A percentile compares a stretch with the other conserved stretches of the same genome.
These are phyloP conservation scores for Cuniculus paca DNA, from an alignment of 2,797 vertebrate species.

Conservation along the genomic window DNA sequence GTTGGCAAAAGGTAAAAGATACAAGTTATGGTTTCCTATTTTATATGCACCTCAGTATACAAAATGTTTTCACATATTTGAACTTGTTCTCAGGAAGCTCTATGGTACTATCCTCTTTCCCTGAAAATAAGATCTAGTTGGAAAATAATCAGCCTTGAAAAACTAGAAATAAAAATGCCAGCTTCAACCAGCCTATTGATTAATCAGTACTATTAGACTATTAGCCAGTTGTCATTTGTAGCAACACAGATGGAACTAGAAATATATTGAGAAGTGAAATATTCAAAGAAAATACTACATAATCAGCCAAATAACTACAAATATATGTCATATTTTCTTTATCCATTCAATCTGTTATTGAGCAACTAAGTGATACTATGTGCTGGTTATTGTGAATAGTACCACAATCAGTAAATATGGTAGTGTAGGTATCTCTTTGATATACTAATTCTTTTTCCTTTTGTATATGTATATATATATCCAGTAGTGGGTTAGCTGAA, in stretches of 20 bases:
- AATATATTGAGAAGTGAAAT: neutral
- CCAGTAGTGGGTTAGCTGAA: neutral
- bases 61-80: neutral
- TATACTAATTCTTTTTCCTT: neutral
- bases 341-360: neutral
- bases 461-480: neutral
- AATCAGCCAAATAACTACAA: neutral
- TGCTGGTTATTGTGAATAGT: neutral
- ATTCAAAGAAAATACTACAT: neutral
- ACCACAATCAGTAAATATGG: neutral
- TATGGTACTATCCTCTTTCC: neutral
- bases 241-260: neutral
- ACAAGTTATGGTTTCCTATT: neutral
- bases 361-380: neutral
- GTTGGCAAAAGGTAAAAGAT: slow-evolving; percentile 2
- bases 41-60: slow-evolving; percentile 32
- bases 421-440: neutral
- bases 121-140: no score
- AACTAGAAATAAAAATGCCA: neutral
- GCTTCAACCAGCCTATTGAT: neutral
- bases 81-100: neutral
- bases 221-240: neutral
- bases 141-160: neutral
- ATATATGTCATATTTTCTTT: neutral
- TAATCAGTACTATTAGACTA: neutral